Conservation (phyloP, 2,113 vertebrate genomes). For the Vicugna pacos region DNA sequence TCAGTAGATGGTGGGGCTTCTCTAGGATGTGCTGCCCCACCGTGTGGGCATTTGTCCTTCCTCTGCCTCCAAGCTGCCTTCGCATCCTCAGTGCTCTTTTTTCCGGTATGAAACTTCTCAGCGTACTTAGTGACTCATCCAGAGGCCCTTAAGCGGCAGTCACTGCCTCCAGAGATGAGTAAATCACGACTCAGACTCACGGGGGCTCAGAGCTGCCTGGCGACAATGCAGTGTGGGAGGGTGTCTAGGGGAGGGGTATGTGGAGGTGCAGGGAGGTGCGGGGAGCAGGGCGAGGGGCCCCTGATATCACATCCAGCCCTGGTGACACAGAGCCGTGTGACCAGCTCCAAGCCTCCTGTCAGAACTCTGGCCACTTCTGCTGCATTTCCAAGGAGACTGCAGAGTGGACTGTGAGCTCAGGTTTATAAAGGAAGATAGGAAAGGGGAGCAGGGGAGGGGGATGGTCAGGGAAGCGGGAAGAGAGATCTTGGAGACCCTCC, state of each 20-base stretch:
- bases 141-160: neutral
- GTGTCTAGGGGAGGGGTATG: neutral
- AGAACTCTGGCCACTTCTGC: neutral
- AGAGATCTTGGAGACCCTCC: neutral
- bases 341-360: neutral
- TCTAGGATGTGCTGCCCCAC: neutral
- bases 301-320: neutral
- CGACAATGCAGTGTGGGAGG: neutral
- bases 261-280: neutral
- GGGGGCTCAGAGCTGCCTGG: neutral
- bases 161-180: conserved; percentile 40
- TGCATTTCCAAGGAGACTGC: neutral
- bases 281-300: neutral
- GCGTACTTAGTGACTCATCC: conserved; percentile 47
- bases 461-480: rapidly evolving
- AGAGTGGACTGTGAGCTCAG: neutral
- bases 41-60: neutral
- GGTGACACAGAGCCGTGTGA: neutral
- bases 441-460: too few relatives aligned
- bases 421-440: neutral
- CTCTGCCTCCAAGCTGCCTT: neutral
- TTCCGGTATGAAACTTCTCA: neutral
- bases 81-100: neutral
- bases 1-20: rapidly evolving
- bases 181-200: conserved; percentile 25